A percentile compares a stretch with the other conserved stretches of the same genome.
Evolutionary conservation across 2,888 invertebrate species (phyloP).

Genomic region (Nephrotoma flavescens): DNA sequence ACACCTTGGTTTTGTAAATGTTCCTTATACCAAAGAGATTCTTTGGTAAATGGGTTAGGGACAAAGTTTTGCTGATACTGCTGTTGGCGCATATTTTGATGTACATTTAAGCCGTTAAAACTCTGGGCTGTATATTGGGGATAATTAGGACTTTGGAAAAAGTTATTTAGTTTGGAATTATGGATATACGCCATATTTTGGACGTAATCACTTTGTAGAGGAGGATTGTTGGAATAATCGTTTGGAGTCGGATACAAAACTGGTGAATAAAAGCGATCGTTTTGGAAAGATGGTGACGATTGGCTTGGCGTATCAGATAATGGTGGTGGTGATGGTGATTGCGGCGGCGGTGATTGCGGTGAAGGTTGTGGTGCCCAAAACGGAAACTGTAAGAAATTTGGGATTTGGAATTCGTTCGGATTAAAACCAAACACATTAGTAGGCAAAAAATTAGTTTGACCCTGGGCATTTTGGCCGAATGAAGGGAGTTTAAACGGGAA

Average conservation of each 20-base stretch:
- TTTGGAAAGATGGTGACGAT: background rate
- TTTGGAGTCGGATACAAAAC: background rate
- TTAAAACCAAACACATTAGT: background rate
- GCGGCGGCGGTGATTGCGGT: too few species aligned
- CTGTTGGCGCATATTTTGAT: background rate
- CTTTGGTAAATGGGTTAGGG: conserved; percentile 7
- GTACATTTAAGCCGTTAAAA: background rate
- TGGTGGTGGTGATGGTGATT: background rate
- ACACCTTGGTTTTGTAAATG: background rate
- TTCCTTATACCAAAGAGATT: conserved; percentile 12
- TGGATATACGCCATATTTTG: background rate
- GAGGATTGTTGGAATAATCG: background rate
- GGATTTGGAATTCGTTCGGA: background rate
- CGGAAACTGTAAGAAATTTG: background rate
- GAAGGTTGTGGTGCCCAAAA: background rate
- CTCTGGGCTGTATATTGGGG: background rate
- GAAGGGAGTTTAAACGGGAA: background rate
- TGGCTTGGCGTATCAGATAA: too few species aligned
- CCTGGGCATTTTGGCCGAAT: background rate
- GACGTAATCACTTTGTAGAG: background rate
- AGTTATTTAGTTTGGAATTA: conserved; percentile 4
- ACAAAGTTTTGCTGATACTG: background rate
- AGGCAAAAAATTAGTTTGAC: background rate
- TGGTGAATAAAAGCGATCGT: background rate
- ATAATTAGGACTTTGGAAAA: conserved; percentile 5